These are phyloP conservation scores for Tachuris rubrigastra DNA, from an alignment of 2,113 vertebrate species.

Conservation along the genomic window DNA sequence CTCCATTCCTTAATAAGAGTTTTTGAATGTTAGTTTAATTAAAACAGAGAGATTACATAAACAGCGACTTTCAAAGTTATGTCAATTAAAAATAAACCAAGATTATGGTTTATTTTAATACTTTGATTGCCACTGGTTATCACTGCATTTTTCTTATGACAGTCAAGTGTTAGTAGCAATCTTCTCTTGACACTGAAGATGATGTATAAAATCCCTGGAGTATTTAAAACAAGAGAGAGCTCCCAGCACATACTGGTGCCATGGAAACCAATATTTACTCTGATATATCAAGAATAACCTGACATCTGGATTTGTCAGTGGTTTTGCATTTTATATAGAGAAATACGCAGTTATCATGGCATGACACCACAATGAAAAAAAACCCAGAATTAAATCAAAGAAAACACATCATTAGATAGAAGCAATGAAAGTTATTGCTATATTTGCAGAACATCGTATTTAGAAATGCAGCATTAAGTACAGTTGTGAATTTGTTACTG, in stretches of 20 bases:
- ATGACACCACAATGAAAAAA: neutral
- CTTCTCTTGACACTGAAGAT: neutral
- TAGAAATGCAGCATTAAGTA: neutral
- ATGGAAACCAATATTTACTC: slow-evolving; percentile 45
- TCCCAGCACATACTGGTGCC: neutral
- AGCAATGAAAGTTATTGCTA: neutral
- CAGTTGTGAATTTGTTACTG: neutral
- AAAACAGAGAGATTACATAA: slow-evolving; percentile 11
- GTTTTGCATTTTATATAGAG: neutral
- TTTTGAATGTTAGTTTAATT: slow-evolving; percentile 15
- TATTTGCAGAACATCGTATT: neutral
- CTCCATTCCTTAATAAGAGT: neutral
- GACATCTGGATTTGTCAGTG: slow-evolving; percentile 4
- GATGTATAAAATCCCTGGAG: neutral
- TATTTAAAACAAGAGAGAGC: slow-evolving; percentile 12
- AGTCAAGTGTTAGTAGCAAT: neutral
- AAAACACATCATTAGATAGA: neutral
- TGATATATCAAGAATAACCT: neutral
- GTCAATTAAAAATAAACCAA: slow-evolving; percentile 56
- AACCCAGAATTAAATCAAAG: neutral
- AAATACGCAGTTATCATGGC: neutral
- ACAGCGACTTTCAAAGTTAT: slow-evolving; percentile 30
- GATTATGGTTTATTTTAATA: slow-evolving; percentile 28
- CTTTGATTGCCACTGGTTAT: neutral
- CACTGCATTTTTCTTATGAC: neutral